Base-by-base conservation (phyloP, 2,797 vertebrate species). In the Brachyalestes nurse region DNA sequence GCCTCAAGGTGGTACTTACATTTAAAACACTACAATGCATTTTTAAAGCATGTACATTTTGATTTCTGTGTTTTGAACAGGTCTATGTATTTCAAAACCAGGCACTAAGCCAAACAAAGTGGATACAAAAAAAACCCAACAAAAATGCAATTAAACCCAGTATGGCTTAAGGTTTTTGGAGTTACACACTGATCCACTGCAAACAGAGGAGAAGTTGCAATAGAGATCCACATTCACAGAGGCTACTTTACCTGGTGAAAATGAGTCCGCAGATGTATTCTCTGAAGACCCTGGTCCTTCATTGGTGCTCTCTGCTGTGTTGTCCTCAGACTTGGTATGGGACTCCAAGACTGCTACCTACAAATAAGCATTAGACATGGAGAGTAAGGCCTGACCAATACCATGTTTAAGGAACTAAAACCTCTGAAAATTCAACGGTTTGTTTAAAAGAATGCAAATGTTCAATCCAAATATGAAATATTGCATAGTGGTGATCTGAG, bases 261-360 rank as follows among this genome's bases (percentile, higher is more conserved):
- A 82, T 12, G 87, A 90, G 84, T 95, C 93, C 83, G 90, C 84
- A 80, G 92, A 94, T 62, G 88, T 92, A 61, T 89, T 88, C 57
- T 91, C 81, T 5, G 87, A 72, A 77, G 89, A 87, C 55, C 71
- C 79, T 7, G 72, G 77, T 75, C 89, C 87, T 64, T 85, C 90
- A 85, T 60, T 83, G 80, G 82, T 78, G 10, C 78, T 73, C 74
- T 93, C 88, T 84, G 78, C 86, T 75, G 76, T 83, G 0, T 81
- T 73, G 42, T 86, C 86, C 40, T 57, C 85, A 47, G 71, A n/a
- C 38, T 64, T 78, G 4, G 9, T 49, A n/a, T 53, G 71, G 70
- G 88, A 92, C 89, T 97, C 95, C 86, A 97, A 93, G 40, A 86
- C 88, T 19, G 88, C 58, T 81, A 96, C 86, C 96, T 92, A 90